These are phyloP conservation scores for Pseudoatta argentina DNA, from an alignment of 1,140 invertebrate genomes.

Conservation along the genomic window DNA sequence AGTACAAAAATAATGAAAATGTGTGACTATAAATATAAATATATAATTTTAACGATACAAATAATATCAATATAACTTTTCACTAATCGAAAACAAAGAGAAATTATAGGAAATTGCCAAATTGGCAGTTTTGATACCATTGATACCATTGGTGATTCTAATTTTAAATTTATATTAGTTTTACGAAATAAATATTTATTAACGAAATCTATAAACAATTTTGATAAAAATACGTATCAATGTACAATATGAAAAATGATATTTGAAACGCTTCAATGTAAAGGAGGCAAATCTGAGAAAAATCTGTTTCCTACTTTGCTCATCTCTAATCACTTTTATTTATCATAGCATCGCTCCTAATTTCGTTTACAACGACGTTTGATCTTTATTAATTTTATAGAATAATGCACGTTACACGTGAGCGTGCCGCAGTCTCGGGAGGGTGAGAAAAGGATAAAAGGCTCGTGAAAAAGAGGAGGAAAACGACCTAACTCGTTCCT, in stretches of 20 bases:
- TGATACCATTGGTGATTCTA: too few relatives aligned
- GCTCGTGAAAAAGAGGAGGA: constrained; percentile 27
- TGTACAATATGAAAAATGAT: background rate
- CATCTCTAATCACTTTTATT: background rate
- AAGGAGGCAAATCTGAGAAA: background rate
- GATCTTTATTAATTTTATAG: constrained; percentile 51
- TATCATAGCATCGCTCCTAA: background rate
- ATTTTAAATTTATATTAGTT: background rate
- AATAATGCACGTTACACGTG: constrained; percentile 47
- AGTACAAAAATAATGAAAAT: too few relatives aligned
- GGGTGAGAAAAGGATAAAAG: background rate
- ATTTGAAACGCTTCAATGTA: background rate
- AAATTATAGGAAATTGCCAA: too few relatives aligned
- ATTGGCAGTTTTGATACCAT: too few relatives aligned
- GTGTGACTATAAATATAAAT: too few relatives aligned
- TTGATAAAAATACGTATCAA: background rate
- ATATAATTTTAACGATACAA: too few relatives aligned
- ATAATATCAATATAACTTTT: too few relatives aligned
- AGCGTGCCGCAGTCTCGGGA: background rate
- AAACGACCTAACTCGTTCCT: constrained; percentile 53
- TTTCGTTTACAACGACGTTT: constrained; percentile 14
- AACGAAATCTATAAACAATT: background rate
- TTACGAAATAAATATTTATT: background rate
- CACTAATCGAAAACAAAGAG: too few relatives aligned
- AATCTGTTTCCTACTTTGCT: background rate